phyloP scores from a whole-genome alignment of 2,888 invertebrate genomes.

The Stramonita haemastoma region DNA sequence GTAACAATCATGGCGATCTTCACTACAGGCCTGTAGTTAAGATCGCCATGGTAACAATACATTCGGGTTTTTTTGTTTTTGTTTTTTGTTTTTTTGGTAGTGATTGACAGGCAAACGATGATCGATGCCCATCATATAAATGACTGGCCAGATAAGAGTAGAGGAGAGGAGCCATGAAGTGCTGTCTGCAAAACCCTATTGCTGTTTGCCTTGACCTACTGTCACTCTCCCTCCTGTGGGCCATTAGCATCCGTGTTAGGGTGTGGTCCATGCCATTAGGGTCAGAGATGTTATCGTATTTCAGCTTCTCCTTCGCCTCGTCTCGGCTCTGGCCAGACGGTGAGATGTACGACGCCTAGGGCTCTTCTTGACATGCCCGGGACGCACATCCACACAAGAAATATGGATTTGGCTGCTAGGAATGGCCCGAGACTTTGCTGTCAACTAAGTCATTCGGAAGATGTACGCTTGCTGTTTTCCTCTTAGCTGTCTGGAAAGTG shows the following conservation, averaged over 20 bases:
- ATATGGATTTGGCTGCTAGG: conserved; percentile 11
- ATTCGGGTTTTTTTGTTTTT: too few relatives aligned
- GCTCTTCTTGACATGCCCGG: conserved; percentile 13
- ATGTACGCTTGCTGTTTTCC: conserved; percentile 9
- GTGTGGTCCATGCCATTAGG: neutral
- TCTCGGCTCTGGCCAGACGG: conserved; percentile 22
- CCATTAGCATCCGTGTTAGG: neutral
- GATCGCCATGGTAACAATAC: too few relatives aligned
- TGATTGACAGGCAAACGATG: too few relatives aligned
- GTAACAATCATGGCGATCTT: too few relatives aligned
- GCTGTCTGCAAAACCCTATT: conserved; percentile 9
- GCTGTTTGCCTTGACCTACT: neutral
- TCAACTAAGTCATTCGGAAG: conserved; percentile 14
- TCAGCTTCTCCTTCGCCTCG: neutral
- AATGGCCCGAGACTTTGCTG: conserved; percentile 9
- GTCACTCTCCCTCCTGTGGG: neutral
- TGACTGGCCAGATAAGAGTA: too few relatives aligned
- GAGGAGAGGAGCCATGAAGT: neutral
- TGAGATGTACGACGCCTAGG: neutral
- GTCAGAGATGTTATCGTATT: conserved; percentile 19
- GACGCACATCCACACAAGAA: conserved; percentile 18
- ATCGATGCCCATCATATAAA: too few relatives aligned
- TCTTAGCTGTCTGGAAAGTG: conserved; percentile 17
- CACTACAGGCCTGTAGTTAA: too few relatives aligned
- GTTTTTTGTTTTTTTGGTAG: too few relatives aligned